phyloP scores from a whole-genome alignment of 2,113 vertebrate genomes.

The Sinocyclocheilus anshuiensis region DNA sequence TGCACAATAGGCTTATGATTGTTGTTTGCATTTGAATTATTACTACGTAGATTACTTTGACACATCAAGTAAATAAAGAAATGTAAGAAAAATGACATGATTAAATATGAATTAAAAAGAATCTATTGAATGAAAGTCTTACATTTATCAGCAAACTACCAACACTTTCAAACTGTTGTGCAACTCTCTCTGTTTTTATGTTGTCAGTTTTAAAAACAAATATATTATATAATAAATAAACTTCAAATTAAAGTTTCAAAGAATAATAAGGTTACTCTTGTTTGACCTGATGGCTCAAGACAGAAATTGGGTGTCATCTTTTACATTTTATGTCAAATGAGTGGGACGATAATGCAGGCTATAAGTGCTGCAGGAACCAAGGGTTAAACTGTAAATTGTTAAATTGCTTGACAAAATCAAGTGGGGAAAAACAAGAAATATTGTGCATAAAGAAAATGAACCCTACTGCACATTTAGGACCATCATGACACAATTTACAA shows the following conservation, averaged over 20 bases:
- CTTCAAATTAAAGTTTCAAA: not conserved
- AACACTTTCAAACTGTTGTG: not conserved
- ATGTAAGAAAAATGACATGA: not conserved
- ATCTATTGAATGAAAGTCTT: not conserved
- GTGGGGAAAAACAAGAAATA: not conserved
- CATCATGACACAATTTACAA: too few relatives aligned
- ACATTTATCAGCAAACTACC: not conserved
- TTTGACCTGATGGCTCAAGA: too few relatives aligned
- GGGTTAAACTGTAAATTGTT: not conserved
- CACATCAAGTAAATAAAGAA: not conserved
- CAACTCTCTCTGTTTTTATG: not conserved
- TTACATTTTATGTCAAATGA: not conserved
- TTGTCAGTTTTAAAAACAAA: not conserved
- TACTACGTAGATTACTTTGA: not conserved
- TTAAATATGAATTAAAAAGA: not conserved
- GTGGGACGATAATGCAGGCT: not conserved
- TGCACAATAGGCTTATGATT: slow-evolving; percentile 5
- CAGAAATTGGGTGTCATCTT: not conserved
- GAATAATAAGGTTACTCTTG: too few relatives aligned
- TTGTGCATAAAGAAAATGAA: too few relatives aligned
- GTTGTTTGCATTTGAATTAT: slow-evolving; percentile 28
- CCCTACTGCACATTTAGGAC: too few relatives aligned
- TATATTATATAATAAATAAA: not conserved
- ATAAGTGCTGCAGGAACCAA: not conserved
- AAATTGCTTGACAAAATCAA: too few relatives aligned